Conservation (phyloP, 23 tunicate genomes). For the Ciona savignyi region DNA sequence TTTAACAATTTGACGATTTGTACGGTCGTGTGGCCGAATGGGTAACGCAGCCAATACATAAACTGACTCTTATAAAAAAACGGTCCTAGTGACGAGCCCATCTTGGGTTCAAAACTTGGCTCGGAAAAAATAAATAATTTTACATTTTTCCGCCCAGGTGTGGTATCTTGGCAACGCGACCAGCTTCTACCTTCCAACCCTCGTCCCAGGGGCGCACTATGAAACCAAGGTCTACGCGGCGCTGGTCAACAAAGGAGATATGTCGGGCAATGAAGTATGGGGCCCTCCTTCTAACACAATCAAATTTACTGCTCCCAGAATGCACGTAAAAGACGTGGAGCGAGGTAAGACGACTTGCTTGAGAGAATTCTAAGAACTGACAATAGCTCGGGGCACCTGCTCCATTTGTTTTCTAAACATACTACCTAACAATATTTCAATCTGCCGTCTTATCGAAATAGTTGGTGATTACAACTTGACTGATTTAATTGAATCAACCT, state of each 20-base stretch:
- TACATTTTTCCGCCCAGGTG: too few relatives aligned
- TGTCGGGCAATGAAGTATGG: background rate
- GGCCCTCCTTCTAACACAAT: background rate
- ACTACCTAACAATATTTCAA: background rate
- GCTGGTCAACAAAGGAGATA: background rate
- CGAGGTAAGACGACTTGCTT: background rate
- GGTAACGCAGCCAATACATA: too few relatives aligned
- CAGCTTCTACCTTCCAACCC: background rate
- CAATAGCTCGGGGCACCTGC: background rate
- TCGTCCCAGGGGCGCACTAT: background rate
- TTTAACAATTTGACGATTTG: too few relatives aligned
- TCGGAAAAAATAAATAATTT: too few relatives aligned
- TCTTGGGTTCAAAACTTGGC: too few relatives aligned
- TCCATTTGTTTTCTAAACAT: background rate
- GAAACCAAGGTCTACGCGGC: constrained; percentile 6
- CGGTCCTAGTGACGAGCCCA: too few relatives aligned
- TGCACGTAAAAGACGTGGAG: background rate
- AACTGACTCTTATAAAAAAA: too few relatives aligned
- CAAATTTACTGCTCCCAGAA: background rate
- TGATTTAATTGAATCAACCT: background rate
- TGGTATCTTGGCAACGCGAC: background rate
- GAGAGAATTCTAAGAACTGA: background rate
- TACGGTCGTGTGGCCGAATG: too few relatives aligned
- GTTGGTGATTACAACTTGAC: background rate
- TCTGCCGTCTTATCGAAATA: background rate